Conservation (phyloP, 2,113 vertebrate species). For the Ammospiza caudacuta region DNA sequence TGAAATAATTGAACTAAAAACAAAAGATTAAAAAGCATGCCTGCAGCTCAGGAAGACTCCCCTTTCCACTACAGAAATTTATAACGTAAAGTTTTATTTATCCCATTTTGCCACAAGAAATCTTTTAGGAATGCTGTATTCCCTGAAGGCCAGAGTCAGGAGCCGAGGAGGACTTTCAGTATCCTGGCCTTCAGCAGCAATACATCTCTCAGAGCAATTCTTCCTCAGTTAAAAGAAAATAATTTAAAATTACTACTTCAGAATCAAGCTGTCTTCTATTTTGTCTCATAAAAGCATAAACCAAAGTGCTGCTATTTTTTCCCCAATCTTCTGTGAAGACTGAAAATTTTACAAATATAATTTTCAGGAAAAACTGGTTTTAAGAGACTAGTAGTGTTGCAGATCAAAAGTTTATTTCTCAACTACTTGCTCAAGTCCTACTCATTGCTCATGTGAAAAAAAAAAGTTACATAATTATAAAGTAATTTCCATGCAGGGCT, state of each 20-base stretch:
- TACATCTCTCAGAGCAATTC: neutral
- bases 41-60: constrained; percentile 35
- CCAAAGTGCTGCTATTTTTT: neutral
- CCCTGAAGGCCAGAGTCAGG: neutral
- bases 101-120: constrained; percentile 1
- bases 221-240: neutral
- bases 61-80: constrained; percentile 35
- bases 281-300: neutral
- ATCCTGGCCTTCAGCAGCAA: neutral
- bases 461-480: neutral
- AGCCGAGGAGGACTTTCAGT: neutral
- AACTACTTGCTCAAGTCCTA: neutral
- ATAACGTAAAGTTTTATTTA: constrained; percentile 43
- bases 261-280: neutral
- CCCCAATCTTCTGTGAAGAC: neutral
- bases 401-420: neutral
- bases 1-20: constrained; percentile 56
- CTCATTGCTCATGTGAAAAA: neutral
- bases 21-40: constrained; percentile 59
- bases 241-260: neutral
- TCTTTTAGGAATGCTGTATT: constrained; percentile 16
- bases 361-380: neutral
- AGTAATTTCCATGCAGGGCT: neutral
- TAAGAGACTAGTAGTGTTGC: neutral
- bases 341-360: neutral